Conservation (phyloP, 2,797 vertebrate genomes). For the Mormyrus proboscirostris region DNA sequence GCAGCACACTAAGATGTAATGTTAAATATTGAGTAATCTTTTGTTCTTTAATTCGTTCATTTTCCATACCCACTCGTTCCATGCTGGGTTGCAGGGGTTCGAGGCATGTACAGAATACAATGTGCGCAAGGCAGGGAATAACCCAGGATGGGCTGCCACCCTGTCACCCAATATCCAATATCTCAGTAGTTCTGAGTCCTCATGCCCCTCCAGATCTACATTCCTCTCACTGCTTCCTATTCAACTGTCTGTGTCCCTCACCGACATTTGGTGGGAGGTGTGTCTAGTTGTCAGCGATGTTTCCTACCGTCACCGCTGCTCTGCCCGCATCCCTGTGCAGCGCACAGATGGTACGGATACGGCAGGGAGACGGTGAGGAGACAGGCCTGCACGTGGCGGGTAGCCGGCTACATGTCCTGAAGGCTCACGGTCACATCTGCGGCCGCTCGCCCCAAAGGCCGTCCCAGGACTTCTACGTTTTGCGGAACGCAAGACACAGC, state of each 20-base stretch:
- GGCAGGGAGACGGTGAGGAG: not conserved
- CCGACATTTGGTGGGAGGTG: not conserved
- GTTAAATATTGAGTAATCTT: not conserved
- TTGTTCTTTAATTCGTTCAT: not conserved
- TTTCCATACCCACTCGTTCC: not conserved
- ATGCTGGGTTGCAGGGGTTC: not conserved
- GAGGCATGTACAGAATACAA: not conserved
- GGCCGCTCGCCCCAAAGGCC: not conserved
- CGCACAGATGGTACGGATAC: not conserved
- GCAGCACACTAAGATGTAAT: not conserved
- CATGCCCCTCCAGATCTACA: not conserved
- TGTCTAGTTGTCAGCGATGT: not conserved
- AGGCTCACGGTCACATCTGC: not conserved
- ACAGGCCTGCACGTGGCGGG: not conserved
- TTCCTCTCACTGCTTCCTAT: not conserved
- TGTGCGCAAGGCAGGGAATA: not conserved
- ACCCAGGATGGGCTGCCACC: not conserved
- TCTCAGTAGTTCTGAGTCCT: not conserved
- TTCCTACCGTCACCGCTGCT: not conserved
- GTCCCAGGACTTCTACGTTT: not conserved
- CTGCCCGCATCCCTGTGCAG: not conserved
- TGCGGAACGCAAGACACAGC: not conserved
- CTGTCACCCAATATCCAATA: not conserved
- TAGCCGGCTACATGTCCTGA: not conserved
- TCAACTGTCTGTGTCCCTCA: not conserved